Evolutionary conservation across 1,140 invertebrate species (phyloP).

Genomic region (Hermatobates lingyangjiaoensis): DNA sequence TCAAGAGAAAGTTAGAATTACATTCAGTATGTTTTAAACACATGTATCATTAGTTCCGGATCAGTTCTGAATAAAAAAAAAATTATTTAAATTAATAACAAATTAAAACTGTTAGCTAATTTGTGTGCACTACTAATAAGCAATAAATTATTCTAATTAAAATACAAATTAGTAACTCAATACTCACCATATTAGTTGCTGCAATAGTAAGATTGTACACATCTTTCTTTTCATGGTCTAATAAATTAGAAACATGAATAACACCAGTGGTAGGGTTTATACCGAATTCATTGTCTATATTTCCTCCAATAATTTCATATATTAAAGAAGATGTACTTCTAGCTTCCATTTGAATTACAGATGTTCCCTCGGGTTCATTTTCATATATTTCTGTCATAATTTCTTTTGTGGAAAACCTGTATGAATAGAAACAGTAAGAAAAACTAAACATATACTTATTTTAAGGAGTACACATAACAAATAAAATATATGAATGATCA

Average conservation of each 20-base stretch:
- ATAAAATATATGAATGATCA: no score
- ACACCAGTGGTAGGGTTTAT: conserved; percentile 72
- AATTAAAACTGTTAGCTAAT: no score
- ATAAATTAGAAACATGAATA: conserved; percentile 44
- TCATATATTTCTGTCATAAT: conserved; percentile 65
- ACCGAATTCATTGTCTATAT: conserved; percentile 50
- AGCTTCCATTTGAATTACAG: conserved; percentile 56
- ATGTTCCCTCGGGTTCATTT: conserved; percentile 55
- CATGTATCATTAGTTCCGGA: no score
- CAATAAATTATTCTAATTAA: background rate
- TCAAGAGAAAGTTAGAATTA: no score
- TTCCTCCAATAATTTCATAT: conserved; percentile 65
- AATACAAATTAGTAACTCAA: conserved; percentile 1
- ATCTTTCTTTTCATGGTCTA: conserved; percentile 60
- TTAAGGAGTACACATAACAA: no score
- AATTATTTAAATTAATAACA: no score
- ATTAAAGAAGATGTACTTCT: conserved; percentile 56
- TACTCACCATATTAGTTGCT: conserved; percentile 45
- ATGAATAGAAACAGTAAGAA: no score
- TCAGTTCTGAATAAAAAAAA: no score
- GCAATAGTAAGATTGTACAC: conserved; percentile 67
- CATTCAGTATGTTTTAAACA: no score
- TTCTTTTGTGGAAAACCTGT: conserved; percentile 38
- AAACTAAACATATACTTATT: no score
- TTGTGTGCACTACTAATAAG: no score